Evolutionary conservation across 2,797 vertebrate genomes (phyloP), one percentile per base, ranked within the genome.

Genomic region (Alca torda): DNA sequence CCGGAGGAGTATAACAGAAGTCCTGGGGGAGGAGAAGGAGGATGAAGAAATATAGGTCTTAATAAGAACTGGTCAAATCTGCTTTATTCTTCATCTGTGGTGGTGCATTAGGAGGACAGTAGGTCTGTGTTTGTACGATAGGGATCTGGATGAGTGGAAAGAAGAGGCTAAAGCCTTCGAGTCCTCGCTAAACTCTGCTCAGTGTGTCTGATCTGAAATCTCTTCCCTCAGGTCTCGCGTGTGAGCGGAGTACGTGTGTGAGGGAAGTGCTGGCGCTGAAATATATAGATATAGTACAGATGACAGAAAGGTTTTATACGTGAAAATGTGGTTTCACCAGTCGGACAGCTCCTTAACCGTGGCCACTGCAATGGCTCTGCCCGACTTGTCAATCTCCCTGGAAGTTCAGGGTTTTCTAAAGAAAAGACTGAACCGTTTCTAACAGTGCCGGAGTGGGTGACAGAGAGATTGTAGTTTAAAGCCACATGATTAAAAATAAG

Each of bases 401-500:
- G 28, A 95, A 95, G 73, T 86, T 86, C 67, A 45, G 41, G 43
- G 64, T 74, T 89, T 92, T 94, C 63, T 95, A 53, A 78, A 79
- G 56, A 76, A 73, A 39, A 94, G 61, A 54, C 57, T 20, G 51
- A 97, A 85, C 46, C 9, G 5, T 72, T 93, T 53, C 82, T 78
- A 45, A 60, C 14, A 10, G 28, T 77, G 48, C 86, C 65, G 46
- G 53, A 79, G 76, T 11, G 48, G 84, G 83, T 95, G 68, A 26
- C 24, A 67, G 90, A 89, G 87, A 94, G 45, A 59, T 77, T 60
- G 83, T 69, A 78, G 88, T 95, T 93, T 89, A 92, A 95, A 91
- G 79, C 69, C 53, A 92, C 35, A 69, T 24, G 68, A 87, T 90
- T 91, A 93, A 97, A 96, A 97, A 94, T 96, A 95, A 84, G 86